phyloP scores from a whole-genome alignment of 2,888 invertebrate genomes.

The Osmoderma eremita region DNA sequence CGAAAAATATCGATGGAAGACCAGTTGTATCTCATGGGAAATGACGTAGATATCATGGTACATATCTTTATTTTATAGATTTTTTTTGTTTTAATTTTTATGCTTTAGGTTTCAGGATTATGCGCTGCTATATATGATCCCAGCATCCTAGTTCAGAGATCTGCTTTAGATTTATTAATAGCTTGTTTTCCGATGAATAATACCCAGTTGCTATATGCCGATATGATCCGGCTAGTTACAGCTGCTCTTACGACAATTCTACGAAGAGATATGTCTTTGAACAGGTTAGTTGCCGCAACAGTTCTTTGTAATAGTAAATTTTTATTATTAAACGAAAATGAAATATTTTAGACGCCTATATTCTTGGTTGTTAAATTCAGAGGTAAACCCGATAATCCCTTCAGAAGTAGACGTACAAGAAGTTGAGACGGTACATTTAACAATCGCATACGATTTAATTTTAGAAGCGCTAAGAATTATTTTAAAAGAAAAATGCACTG shows the following conservation, averaged over 20 bases:
- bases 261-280: constrained; percentile 89
- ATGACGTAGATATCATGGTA: constrained; percentile 85
- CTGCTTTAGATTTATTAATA: constrained; percentile 83
- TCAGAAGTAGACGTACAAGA: constrained; percentile 55
- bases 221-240: constrained; percentile 78
- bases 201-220: constrained; percentile 73
- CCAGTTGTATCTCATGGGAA: constrained; percentile 84
- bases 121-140: constrained; percentile 83
- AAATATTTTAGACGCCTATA: constrained; percentile 72
- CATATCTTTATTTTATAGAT: constrained; percentile 44
- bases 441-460: constrained; percentile 70
- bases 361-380: constrained; percentile 84
- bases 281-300: constrained; percentile 67
- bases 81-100: background rate
- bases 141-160: constrained; percentile 85
- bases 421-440: constrained; percentile 56
- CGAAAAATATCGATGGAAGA: constrained; percentile 81
- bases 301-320: too few relatives aligned
- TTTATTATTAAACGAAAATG: constrained; percentile 5
- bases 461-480: constrained; percentile 73
- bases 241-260: constrained; percentile 80
- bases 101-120: constrained; percentile 74
- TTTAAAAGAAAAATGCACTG: constrained; percentile 67
- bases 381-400: constrained; percentile 68
- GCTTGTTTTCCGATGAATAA: constrained; percentile 88